Base-by-base conservation (phyloP, 2,888 invertebrate genomes). In the Dermolepida albohirtum region DNA sequence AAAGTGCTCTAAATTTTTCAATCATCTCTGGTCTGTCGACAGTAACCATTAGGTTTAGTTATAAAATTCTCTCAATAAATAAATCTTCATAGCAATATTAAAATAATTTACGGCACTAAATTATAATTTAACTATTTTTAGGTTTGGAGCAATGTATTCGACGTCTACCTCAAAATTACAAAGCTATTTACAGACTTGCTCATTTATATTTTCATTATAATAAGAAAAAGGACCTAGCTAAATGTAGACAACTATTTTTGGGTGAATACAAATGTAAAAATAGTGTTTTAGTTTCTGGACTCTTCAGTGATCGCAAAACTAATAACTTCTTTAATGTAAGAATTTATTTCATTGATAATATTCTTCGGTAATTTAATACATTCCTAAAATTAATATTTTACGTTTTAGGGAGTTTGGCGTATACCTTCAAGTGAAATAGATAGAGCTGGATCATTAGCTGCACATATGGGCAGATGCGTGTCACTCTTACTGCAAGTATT, bases 401-500 rank as follows among this genome's bases (percentile, higher is more conserved):
- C 6, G 6, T 78, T 82, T 34, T 73, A 92, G 90, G 93, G 96
- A 54, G 92, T 97, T 66, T 97, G 97, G 97, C 88, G 95, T 74
- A 95, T 96, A 79, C 96, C 96, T 0, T 88, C 91, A 1, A 89
- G 89, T 68, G 97, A 98, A 85, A 92, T 97, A 47, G 97, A 97
- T 79, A 87, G 97, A 70, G 91, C 95, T 0, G 97, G 97, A 2
- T 93, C 95, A 72, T 94, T 98, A 79, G 92, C 95, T 0, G 91
- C 94, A 40, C 97, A 97, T 79, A 93, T 97, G 91, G 92, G 91
- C 72, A 89, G 94, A 68, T 93, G 94, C 72, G 90, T 96, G 1
- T 87, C 90, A 17, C 88, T 97, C 39, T 86, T 96, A 5, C 87
- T 96, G 84, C 92, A 95, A 80, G 89, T 96, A 69, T 84, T 96